Evolutionary conservation across 2,797 vertebrate genomes (phyloP).

Genomic region (Perodicticus potto): DNA sequence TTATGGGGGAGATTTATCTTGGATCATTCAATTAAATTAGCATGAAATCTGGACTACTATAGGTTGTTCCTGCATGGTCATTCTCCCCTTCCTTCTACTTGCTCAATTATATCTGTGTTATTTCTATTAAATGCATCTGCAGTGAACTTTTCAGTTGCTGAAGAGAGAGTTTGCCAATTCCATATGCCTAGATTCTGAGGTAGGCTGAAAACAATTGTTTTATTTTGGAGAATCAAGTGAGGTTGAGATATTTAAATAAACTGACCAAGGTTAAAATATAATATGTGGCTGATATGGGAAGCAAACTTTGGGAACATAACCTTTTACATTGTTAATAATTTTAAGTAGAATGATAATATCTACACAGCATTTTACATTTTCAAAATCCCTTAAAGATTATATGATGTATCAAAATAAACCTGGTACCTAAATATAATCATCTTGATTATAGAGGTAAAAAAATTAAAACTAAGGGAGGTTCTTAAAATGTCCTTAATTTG

Average conservation of each 20-base stretch:
- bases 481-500: not conserved
- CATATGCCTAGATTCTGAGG: not conserved
- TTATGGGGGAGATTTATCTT: not conserved
- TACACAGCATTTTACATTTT: constrained; percentile 24
- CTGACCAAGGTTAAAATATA: not conserved
- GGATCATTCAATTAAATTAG: constrained; percentile 24
- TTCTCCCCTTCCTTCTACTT: constrained; percentile 17
- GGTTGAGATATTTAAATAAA: constrained; percentile 5
- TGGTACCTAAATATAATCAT: not conserved
- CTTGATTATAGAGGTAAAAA: constrained; percentile 31
- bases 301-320: not conserved
- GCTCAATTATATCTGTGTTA: not conserved
- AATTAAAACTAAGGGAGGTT: constrained; percentile 30
- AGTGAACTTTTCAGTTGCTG: not conserved
- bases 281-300: not conserved
- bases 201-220: not conserved
- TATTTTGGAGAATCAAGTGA: constrained; percentile 36
- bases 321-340: not conserved
- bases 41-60: not conserved
- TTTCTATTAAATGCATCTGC: not conserved
- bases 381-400: not conserved
- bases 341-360: constrained; percentile 9
- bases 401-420: not conserved
- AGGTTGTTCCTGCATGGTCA: not conserved
- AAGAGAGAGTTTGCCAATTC: not conserved